phyloP scores from a whole-genome alignment of 2,888 invertebrate species.

The Sinelater perroti region DNA sequence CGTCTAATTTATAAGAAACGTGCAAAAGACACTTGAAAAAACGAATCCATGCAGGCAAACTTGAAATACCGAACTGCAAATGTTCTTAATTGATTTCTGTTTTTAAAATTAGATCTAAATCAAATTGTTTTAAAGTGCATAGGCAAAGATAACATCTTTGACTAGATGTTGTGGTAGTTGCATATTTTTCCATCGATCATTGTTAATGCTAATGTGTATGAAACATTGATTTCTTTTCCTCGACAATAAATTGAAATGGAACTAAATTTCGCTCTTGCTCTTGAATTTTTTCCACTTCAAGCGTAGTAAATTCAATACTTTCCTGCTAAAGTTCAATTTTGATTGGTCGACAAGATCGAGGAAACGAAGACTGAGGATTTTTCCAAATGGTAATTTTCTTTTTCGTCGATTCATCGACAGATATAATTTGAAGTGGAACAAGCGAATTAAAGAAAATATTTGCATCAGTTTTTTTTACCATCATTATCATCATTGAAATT shows the following conservation, averaged over 20 bases:
- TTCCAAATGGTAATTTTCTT: slow-evolving; percentile 40
- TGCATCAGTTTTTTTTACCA: slow-evolving; percentile 36
- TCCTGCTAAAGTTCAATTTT: slow-evolving; percentile 40
- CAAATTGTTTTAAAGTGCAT: slow-evolving; percentile 5
- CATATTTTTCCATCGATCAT: slow-evolving; percentile 44
- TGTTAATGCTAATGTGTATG: slow-evolving; percentile 17
- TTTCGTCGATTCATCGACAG: background rate
- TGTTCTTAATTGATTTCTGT: slow-evolving; percentile 17
- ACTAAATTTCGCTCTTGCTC: too few species aligned
- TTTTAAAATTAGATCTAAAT: too few species aligned
- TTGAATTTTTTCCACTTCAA: slow-evolving; percentile 39
- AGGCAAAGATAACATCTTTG: slow-evolving; percentile 2
- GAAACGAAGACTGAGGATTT: slow-evolving; percentile 42
- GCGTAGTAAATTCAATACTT: slow-evolving; percentile 34
- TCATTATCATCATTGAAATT: slow-evolving; percentile 35
- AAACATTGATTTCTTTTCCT: slow-evolving; percentile 14
- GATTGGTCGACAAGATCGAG: slow-evolving; percentile 42
- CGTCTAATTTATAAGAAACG: too few species aligned
- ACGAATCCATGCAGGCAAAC: slow-evolving; percentile 39
- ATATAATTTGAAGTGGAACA: slow-evolving; percentile 24
- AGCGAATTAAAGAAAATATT: slow-evolving; percentile 44
- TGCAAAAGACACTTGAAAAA: too few species aligned
- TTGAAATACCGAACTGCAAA: too few species aligned
- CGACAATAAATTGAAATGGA: slow-evolving; percentile 40
- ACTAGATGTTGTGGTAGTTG: too few species aligned